Percentiles rank a stretch among this genome's conserved stretches.
Conservation (phyloP, 2,113 vertebrate species). For the Ceratotherium simum region DNA sequence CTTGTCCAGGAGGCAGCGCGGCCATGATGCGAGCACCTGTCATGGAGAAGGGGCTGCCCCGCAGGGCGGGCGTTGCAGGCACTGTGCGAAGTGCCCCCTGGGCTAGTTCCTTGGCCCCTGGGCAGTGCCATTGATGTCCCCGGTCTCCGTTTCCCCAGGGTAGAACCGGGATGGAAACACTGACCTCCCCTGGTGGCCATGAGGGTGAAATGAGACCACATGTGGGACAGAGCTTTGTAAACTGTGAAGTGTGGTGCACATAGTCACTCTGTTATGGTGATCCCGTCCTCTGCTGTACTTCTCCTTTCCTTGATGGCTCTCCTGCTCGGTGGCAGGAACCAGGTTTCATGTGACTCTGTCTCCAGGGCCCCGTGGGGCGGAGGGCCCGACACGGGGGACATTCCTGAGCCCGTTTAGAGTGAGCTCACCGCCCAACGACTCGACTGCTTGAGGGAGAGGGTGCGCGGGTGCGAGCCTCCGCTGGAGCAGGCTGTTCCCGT, state of each 20-base stretch:
- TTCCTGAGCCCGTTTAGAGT: background rate
- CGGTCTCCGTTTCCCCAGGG: background rate
- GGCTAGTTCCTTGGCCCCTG: rapidly evolving
- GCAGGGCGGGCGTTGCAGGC: background rate
- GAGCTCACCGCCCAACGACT: rapidly evolving
- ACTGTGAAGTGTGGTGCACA: rapidly evolving
- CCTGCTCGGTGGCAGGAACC: background rate
- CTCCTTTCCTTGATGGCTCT: background rate
- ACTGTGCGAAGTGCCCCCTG: rapidly evolving
- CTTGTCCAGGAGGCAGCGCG: background rate
- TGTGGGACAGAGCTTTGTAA: background rate
- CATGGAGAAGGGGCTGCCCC: rapidly evolving
- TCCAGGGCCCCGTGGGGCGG: background rate
- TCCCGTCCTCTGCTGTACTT: rapidly evolving
- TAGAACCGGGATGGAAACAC: rapidly evolving
- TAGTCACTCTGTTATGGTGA: rapidly evolving
- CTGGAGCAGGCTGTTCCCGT: rapidly evolving
- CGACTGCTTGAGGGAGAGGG: rapidly evolving
- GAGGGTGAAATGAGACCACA: rapidly evolving
- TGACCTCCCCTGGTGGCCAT: rapidly evolving
- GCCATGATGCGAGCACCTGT: rapidly evolving
- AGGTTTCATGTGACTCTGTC: background rate
- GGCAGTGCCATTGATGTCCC: background rate
- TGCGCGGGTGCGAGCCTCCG: background rate
- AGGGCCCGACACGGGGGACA: rapidly evolving